These are phyloP conservation scores for Acrobasis consociella DNA, from an alignment of 2,888 invertebrate species.

Conservation along the genomic window DNA sequence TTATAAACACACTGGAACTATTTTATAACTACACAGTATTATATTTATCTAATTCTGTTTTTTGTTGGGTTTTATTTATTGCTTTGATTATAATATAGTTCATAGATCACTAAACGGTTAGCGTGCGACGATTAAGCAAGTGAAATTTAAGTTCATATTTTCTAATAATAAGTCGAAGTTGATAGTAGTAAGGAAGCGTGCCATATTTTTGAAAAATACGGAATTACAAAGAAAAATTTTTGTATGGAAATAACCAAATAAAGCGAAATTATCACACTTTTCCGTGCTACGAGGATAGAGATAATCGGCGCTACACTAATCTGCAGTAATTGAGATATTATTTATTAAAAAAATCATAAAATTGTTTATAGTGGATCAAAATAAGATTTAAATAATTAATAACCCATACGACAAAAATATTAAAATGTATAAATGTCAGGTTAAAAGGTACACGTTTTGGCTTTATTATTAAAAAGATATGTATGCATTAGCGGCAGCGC, in stretches of 20 bases:
- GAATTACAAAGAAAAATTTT: no score
- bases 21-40: conserved; percentile 1
- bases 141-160: no score
- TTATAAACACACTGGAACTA: conserved; percentile 26
- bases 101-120: not conserved
- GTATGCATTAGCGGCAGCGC: not conserved
- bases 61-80: not conserved
- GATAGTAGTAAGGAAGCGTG: no score
- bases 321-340: no score
- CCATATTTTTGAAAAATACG: no score
- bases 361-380: no score
- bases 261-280: not conserved
- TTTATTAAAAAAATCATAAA: no score
- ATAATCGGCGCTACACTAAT: not conserved
- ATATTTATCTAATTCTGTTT: not conserved
- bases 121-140: not conserved
- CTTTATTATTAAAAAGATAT: not conserved
- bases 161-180: no score
- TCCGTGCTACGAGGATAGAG: not conserved
- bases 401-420: not conserved
- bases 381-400: not conserved
- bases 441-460: not conserved
- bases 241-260: no score
- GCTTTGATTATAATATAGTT: not conserved
- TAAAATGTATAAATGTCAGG: no score